Conservation (phyloP, 2,888 invertebrate species). For the Listrodromus nycthemerus region DNA sequence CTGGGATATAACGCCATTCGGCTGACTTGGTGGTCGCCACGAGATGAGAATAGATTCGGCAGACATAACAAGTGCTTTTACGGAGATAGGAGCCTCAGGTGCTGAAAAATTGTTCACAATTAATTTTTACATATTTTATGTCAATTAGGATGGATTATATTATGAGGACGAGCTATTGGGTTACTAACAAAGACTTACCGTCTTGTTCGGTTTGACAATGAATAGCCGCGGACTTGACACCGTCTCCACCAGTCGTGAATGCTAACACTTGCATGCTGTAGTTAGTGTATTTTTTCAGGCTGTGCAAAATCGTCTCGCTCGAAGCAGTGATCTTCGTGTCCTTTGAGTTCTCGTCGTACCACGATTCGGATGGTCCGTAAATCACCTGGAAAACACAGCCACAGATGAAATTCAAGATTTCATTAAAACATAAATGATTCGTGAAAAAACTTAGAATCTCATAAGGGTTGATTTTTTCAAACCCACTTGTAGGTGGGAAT, state of each 20-base stretch:
- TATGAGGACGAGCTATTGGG: too few species aligned
- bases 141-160: background rate
- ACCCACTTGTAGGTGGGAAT: too few species aligned
- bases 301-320: constrained; percentile 96
- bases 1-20: constrained; percentile 96
- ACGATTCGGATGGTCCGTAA: constrained; percentile 95
- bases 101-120: constrained; percentile 85
- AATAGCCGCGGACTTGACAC: constrained; percentile 94
- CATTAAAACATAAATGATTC: too few species aligned
- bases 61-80: constrained; percentile 97
- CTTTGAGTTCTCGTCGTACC: constrained; percentile 97
- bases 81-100: constrained; percentile 96
- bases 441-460: too few species aligned
- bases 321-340: constrained; percentile 97
- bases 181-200: constrained; percentile 86
- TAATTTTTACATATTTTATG: constrained; percentile 9
- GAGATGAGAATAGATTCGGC: constrained; percentile 95
- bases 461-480: too few species aligned
- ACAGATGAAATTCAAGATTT: constrained; percentile 23
- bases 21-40: constrained; percentile 96
- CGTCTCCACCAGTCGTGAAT: constrained; percentile 97
- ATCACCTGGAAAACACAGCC: constrained; percentile 86
- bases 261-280: constrained; percentile 98
- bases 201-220: constrained; percentile 98
- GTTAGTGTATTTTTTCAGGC: constrained; percentile 97